phyloP scores from a whole-genome alignment of 2,888 invertebrate genomes.

The Thalpophila matura region DNA sequence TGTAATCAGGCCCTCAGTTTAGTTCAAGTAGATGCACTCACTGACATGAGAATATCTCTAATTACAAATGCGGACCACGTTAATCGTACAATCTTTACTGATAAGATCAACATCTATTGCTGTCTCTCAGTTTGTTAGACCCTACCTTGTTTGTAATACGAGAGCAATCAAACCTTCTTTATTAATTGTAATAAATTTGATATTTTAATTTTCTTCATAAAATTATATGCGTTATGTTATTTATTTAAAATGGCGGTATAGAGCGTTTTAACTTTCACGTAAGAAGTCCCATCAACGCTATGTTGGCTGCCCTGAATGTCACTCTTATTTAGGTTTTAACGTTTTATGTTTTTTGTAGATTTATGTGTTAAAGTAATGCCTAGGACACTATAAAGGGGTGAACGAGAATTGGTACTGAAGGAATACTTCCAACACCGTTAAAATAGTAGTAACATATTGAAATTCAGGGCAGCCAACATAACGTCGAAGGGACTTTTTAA shows the following conservation, averaged over 20 bases:
- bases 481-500: too few relatives aligned
- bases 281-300: too few relatives aligned
- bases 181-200: neutral
- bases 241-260: neutral
- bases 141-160: slow-evolving; percentile 20
- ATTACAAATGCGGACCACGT: slow-evolving; percentile 72
- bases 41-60: slow-evolving; percentile 75
- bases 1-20: slow-evolving; percentile 29
- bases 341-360: too few relatives aligned
- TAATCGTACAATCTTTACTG: slow-evolving; percentile 64
- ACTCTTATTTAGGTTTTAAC: too few relatives aligned
- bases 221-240: neutral
- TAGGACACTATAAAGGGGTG: too few relatives aligned
- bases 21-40: slow-evolving; percentile 57
- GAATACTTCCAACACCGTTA: too few relatives aligned
- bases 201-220: neutral
- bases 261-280: too few relatives aligned
- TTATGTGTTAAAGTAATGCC: too few relatives aligned
- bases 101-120: slow-evolving; percentile 49
- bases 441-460: too few relatives aligned
- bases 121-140: slow-evolving; percentile 22
- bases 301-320: too few relatives aligned
- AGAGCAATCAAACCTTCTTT: slow-evolving; percentile 12
- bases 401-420: too few relatives aligned
- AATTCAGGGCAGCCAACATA: too few relatives aligned